phyloP scores from a whole-genome alignment of 2,888 invertebrate genomes.

The Osmoderma eremita region DNA sequence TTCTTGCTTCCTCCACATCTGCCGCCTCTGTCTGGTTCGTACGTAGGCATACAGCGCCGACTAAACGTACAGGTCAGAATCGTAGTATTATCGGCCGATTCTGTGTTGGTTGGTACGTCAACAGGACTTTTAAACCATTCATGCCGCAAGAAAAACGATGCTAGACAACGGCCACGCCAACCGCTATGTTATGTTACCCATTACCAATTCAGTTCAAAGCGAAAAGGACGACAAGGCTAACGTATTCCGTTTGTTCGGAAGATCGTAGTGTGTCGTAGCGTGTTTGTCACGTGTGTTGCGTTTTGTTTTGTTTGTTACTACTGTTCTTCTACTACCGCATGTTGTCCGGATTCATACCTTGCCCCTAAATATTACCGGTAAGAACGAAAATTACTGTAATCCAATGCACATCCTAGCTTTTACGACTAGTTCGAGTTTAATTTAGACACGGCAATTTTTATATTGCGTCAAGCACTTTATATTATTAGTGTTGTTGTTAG shows the following conservation, averaged over 20 bases:
- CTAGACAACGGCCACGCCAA: conserved; percentile 24
- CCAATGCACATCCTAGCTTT: too few relatives aligned
- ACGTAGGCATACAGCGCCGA: neutral
- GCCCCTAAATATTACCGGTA: neutral
- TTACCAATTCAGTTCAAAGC: conserved; percentile 44
- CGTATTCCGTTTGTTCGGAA: conserved; percentile 24
- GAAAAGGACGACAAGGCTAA: conserved; percentile 31
- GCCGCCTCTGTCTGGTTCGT: neutral
- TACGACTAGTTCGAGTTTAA: too few relatives aligned
- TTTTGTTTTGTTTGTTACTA: conserved; percentile 18
- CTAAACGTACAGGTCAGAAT: neutral
- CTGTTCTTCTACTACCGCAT: neutral
- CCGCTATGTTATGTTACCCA: conserved; percentile 6
- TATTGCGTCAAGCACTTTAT: too few relatives aligned
- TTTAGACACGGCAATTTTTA: too few relatives aligned
- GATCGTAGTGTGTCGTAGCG: neutral
- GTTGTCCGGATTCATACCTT: neutral
- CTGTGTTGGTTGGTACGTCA: conserved; percentile 6
- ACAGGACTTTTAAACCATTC: conserved; percentile 41
- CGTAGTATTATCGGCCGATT: neutral
- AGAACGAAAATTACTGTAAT: neutral
- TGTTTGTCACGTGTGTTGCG: conserved; percentile 27
- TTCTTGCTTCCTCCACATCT: neutral
- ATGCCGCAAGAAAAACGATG: conserved; percentile 42
- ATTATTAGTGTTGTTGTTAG: too few relatives aligned